Conservation (phyloP, 2,113 vertebrate species). For the Aegithalos caudatus region DNA sequence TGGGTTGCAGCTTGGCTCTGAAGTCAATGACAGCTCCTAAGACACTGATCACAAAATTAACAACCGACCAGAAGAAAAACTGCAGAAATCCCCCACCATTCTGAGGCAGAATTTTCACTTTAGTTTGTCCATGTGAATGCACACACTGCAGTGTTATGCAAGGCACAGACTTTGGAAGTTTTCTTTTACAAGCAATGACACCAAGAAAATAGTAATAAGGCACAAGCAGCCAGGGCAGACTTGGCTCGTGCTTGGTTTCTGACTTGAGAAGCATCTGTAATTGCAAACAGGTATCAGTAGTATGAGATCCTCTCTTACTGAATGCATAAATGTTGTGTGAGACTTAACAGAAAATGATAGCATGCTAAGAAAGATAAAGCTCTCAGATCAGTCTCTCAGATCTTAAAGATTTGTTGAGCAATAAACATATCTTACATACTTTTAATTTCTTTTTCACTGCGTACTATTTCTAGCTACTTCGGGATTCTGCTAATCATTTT, state of each 20-base stretch:
- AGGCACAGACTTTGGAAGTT: neutral
- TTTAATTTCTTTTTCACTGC: conserved; percentile 19
- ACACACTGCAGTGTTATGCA: neutral
- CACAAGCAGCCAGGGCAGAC: neutral
- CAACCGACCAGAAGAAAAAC: neutral
- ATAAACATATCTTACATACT: neutral
- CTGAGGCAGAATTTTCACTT: neutral
- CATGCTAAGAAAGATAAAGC: neutral
- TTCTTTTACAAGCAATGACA: neutral
- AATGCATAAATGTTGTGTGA: neutral
- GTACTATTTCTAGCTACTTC: neutral
- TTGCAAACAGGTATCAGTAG: neutral
- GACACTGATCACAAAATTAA: neutral
- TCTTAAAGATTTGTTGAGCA: conserved; percentile 20
- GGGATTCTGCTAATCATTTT: conserved; percentile 15
- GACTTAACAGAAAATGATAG: neutral
- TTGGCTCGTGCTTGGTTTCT: neutral
- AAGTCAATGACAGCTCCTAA: neutral
- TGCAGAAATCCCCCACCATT: neutral
- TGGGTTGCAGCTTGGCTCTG: neutral
- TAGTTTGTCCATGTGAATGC: neutral
- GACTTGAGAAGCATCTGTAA: neutral
- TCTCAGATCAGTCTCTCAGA: neutral
- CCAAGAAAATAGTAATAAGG: neutral
- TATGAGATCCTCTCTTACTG: neutral